A percentile compares a stretch with the other conserved stretches of the same genome.
phyloP scores from a whole-genome alignment of 2,113 vertebrate genomes.

The Scopus umbretta region DNA sequence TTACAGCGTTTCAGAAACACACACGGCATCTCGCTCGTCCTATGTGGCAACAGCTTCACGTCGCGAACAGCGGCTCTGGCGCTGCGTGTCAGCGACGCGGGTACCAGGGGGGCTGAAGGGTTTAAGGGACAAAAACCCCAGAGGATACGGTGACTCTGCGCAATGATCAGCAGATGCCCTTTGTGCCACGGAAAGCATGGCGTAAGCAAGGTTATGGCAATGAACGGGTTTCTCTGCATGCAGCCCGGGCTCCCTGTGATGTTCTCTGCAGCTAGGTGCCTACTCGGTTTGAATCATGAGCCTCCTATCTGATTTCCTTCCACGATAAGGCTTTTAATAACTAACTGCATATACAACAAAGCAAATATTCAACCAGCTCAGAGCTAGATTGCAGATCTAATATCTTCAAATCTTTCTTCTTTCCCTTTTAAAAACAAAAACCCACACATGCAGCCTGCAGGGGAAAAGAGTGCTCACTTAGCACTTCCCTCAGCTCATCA shows the following conservation, averaged over 20 bases:
- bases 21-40: neutral
- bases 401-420: slow-evolving; percentile 6
- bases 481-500: slow-evolving; percentile 2
- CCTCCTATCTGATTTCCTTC: neutral
- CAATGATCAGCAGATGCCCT: neutral
- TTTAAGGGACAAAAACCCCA: accelerated
- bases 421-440: neutral
- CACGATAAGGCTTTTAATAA: neutral
- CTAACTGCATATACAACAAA: neutral
- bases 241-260: neutral
- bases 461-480: neutral
- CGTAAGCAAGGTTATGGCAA: accelerated
- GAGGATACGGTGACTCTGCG: neutral
- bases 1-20: neutral
- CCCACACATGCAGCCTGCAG: neutral
- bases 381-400: neutral
- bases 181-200: neutral
- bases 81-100: accelerated
- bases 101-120: neutral
- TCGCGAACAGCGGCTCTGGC: neutral
- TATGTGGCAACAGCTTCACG: neutral
- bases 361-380: slow-evolving; percentile 28
- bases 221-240: neutral
- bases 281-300: neutral
- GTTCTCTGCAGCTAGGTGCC: neutral